Conservation (phyloP, 2,797 vertebrate species). For the Phoxinus dragarum region DNA sequence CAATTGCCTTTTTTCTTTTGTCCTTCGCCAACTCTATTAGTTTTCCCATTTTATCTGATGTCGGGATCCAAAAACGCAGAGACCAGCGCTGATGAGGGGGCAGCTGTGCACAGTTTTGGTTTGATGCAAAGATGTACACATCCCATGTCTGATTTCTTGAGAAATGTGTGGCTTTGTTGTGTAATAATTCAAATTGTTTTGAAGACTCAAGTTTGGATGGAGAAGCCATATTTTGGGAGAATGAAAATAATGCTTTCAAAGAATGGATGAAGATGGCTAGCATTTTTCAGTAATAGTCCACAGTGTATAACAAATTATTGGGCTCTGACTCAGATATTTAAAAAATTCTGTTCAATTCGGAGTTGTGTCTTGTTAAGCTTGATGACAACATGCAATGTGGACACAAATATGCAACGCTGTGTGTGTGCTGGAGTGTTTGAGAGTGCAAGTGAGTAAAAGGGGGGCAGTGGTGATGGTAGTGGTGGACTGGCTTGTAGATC, state of each 20-base stretch:
- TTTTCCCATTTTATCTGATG: constrained; percentile 71
- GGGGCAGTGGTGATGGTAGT: constrained; percentile 66
- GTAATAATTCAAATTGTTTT: not conserved
- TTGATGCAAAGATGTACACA: not conserved
- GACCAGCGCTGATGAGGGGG: not conserved
- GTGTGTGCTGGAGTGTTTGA: constrained; percentile 31
- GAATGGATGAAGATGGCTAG: not conserved
- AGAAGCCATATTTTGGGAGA: not conserved
- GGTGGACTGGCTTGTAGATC: constrained; percentile 81
- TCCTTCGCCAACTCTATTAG: constrained; percentile 74
- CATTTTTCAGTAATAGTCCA: not conserved
- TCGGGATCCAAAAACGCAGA: constrained; percentile 65
- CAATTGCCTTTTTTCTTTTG: constrained; percentile 73
- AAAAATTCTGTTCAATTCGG: not conserved
- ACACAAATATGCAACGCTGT: constrained; percentile 25
- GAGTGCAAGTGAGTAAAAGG: constrained; percentile 20
- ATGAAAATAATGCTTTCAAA: not conserved
- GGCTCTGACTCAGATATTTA: not conserved
- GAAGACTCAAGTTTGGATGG: not conserved
- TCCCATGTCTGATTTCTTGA: not conserved
- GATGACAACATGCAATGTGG: constrained; percentile 15
- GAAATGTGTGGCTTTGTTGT: not conserved
- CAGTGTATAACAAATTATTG: not conserved
- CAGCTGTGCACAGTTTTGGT: not conserved
- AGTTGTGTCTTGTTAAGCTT: constrained; percentile 14